phyloP scores from a whole-genome alignment of 1,140 invertebrate species.

The Atta colombica region DNA sequence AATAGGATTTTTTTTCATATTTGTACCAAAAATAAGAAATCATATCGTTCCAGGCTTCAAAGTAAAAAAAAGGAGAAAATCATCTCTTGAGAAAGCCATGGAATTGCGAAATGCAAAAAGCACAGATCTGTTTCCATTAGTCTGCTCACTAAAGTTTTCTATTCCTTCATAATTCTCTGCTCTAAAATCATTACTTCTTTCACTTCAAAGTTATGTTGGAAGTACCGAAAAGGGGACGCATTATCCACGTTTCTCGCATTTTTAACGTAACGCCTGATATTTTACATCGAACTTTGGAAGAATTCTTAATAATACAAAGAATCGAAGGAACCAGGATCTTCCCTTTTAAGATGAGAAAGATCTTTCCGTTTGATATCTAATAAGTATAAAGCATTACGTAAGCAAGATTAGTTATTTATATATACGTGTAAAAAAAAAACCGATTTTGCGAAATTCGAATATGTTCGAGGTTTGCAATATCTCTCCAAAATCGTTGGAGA shows the following conservation, averaged over 20 bases:
- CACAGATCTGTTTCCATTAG: slow-evolving; percentile 71
- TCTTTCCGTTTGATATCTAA: slow-evolving; percentile 70
- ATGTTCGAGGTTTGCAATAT: slow-evolving; percentile 34
- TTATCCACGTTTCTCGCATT: neutral
- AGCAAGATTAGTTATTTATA: slow-evolving; percentile 78
- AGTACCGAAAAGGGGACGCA: neutral
- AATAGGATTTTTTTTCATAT: slow-evolving; percentile 66
- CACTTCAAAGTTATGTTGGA: neutral
- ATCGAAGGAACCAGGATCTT: slow-evolving; percentile 70
- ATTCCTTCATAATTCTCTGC: slow-evolving; percentile 62
- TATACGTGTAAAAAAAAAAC: slow-evolving; percentile 57
- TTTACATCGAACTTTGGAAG: slow-evolving; percentile 54
- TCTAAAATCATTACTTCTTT: slow-evolving; percentile 32
- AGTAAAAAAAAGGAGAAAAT: slow-evolving; percentile 72
- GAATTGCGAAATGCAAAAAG: slow-evolving; percentile 78
- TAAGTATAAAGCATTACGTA: slow-evolving; percentile 73
- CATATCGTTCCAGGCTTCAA: slow-evolving; percentile 73
- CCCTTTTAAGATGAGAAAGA: slow-evolving; percentile 56
- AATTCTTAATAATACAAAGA: slow-evolving; percentile 35
- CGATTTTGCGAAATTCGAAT: slow-evolving; percentile 38
- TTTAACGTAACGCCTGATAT: slow-evolving; percentile 15
- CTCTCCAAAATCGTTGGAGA: slow-evolving; percentile 56
- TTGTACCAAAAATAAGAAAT: slow-evolving; percentile 79
- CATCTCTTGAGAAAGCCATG: slow-evolving; percentile 59
- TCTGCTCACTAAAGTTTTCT: slow-evolving; percentile 43